These are phyloP conservation scores for Heterodera schachtii DNA, from an alignment of 1,140 invertebrate species.

Conservation along the genomic window DNA sequence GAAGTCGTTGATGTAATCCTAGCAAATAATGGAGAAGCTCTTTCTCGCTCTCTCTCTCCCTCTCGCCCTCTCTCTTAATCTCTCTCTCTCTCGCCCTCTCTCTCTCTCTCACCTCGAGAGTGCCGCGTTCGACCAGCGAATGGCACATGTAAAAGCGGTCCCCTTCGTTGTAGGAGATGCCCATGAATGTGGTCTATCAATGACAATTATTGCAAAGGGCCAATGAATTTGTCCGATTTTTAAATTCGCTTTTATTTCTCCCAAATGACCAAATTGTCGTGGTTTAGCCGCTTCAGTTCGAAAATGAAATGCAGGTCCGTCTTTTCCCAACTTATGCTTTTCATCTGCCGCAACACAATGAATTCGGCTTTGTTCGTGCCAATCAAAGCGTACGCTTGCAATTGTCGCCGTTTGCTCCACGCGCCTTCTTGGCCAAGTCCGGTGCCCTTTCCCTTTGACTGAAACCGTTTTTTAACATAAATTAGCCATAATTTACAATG, in stretches of 20 bases:
- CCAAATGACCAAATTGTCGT: slow-evolving; percentile 56
- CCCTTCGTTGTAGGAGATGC: slow-evolving; percentile 56
- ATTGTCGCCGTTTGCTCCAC: slow-evolving; percentile 48
- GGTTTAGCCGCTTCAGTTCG: slow-evolving; percentile 48
- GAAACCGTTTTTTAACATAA: neutral
- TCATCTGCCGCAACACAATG: slow-evolving; percentile 49
- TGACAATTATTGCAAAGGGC: too few species aligned
- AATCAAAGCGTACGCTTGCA: slow-evolving; percentile 55
- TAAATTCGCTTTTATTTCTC: too few species aligned
- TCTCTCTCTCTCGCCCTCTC: neutral
- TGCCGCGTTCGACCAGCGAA: slow-evolving; percentile 55
- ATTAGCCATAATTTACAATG: neutral
- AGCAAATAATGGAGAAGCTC: slow-evolving; percentile 14
- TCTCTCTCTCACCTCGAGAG: slow-evolving; percentile 43
- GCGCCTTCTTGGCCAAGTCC: slow-evolving; percentile 32
- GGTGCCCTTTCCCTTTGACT: slow-evolving; percentile 49
- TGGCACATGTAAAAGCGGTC: slow-evolving; percentile 57
- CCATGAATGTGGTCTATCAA: slow-evolving; percentile 45
- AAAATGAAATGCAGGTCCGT: slow-evolving; percentile 52
- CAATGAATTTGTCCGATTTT: too few species aligned
- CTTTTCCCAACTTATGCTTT: slow-evolving; percentile 50
- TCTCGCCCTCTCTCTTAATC: neutral
- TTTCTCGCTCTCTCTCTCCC: neutral
- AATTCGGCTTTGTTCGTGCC: slow-evolving; percentile 58
- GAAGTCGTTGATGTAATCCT: slow-evolving; percentile 57